Evolutionary conservation across 2,797 vertebrate genomes (phyloP).

Genomic region (Hippoglossus hippoglossus): DNA sequence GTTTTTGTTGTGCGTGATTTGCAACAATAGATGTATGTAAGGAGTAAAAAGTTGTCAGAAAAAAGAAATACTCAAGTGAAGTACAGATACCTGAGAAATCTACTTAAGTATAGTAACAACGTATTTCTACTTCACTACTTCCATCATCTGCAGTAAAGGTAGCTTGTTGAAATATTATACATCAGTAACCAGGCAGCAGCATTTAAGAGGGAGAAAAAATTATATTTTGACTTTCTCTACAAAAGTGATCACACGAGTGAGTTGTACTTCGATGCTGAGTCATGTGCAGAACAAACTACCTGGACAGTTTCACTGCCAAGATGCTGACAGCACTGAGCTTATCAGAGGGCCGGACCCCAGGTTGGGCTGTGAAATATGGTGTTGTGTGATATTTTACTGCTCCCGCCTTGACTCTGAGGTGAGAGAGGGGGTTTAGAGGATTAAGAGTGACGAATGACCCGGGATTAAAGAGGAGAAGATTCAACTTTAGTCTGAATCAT

Average conservation of each 20-base stretch:
- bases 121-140: no score
- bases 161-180: no score
- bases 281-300: constrained; percentile 1
- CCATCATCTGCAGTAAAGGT: no score
- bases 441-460: constrained; percentile 32
- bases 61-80: no score
- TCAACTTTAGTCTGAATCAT: not conserved
- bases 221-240: no score
- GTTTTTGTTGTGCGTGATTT: no score
- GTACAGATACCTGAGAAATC: no score
- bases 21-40: no score
- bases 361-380: constrained; percentile 26
- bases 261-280: not conserved
- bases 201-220: no score
- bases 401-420: constrained; percentile 23
- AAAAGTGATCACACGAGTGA: not conserved
- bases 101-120: no score
- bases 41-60: no score
- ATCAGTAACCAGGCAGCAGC: no score
- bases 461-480: constrained; percentile 14
- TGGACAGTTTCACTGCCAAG: constrained; percentile 31
- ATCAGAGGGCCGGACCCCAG: not conserved
- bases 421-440: constrained; percentile 16
- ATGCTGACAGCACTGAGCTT: constrained; percentile 30
- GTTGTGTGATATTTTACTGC: constrained; percentile 26